A percentile compares a stretch with the other conserved stretches of the same genome.
These are phyloP conservation scores for Cremastobaeus sp. DNA, from an alignment of 2,888 invertebrate species.

Conservation along the genomic window DNA sequence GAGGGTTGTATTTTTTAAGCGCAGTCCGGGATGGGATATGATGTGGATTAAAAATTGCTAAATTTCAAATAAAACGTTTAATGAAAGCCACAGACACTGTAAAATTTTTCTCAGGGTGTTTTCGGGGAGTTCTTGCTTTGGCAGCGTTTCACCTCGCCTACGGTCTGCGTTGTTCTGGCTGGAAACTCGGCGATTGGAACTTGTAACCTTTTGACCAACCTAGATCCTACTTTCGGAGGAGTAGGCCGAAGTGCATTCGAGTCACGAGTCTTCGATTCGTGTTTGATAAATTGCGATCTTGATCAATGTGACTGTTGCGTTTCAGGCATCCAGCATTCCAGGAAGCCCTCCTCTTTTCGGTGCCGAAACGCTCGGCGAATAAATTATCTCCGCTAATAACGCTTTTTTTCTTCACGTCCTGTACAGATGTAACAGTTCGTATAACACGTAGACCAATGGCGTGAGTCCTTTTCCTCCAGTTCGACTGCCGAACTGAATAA, in stretches of 20 bases:
- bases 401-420: constrained; percentile 2
- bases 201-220: constrained; percentile 27
- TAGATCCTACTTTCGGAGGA: constrained; percentile 33
- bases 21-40: too few species aligned
- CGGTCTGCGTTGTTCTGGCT: constrained; percentile 29
- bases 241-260: constrained; percentile 22
- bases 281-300: constrained; percentile 46
- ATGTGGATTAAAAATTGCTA: constrained; percentile 33
- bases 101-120: constrained; percentile 19
- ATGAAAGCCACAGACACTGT: constrained; percentile 3
- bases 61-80: constrained; percentile 24
- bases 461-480: constrained; percentile 14
- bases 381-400: constrained; percentile 24
- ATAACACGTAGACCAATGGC: constrained; percentile 12
- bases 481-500: too few species aligned
- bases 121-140: constrained; percentile 36
- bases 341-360: background rate
- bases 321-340: constrained; percentile 18
- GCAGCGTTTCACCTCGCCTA: constrained; percentile 26
- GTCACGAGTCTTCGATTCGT: constrained; percentile 37
- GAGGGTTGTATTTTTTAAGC: too few species aligned
- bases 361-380: constrained; percentile 1
- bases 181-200: constrained; percentile 28
- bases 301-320: constrained; percentile 17
- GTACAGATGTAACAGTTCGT: constrained; percentile 12